These are phyloP conservation scores for Diarsia rubi DNA, from an alignment of 2,888 invertebrate species.

Conservation along the genomic window DNA sequence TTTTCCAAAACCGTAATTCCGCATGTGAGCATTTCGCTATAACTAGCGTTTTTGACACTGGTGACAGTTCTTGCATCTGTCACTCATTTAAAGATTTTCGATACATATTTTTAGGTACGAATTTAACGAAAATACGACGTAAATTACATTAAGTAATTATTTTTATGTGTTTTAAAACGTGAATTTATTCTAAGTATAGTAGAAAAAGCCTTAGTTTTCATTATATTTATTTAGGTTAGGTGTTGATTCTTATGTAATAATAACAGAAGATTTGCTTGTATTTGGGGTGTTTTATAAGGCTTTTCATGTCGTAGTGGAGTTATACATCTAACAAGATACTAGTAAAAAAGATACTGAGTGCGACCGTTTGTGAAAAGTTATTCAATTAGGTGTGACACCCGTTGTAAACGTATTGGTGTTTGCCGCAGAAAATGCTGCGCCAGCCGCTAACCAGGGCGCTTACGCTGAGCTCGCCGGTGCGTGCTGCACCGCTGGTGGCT, in stretches of 20 bases:
- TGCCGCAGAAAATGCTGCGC: conserved; percentile 93
- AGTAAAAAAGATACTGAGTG: conserved; percentile 4
- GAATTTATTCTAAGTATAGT: conserved; percentile 22
- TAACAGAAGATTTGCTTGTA: conserved; percentile 79
- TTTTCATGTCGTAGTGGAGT: conserved; percentile 23
- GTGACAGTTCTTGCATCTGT: conserved; percentile 76
- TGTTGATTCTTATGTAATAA: conserved; percentile 89
- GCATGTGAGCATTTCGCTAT: not conserved
- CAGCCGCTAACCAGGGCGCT: conserved; percentile 94
- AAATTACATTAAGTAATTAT: conserved; percentile 62
- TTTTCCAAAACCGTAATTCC: conserved; percentile 40
- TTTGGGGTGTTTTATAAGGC: conserved; percentile 58
- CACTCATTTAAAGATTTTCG: conserved; percentile 69
- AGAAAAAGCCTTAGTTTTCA: conserved; percentile 22
- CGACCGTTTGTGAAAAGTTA: conserved; percentile 19
- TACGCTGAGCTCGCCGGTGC: conserved; percentile 85
- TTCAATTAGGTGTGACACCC: conserved; percentile 49
- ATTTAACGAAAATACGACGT: conserved; percentile 71
- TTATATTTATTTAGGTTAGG: conserved; percentile 83
- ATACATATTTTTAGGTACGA: conserved; percentile 78
- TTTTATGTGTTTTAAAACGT: conserved; percentile 26
- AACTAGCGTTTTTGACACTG: conserved; percentile 67
- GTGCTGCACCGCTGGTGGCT: conserved; percentile 83
- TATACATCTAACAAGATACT: not conserved
- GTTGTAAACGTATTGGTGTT: conserved; percentile 69